Evolutionary conservation across 2,797 vertebrate species (phyloP).

Genomic region (Trachurus trachurus): DNA sequence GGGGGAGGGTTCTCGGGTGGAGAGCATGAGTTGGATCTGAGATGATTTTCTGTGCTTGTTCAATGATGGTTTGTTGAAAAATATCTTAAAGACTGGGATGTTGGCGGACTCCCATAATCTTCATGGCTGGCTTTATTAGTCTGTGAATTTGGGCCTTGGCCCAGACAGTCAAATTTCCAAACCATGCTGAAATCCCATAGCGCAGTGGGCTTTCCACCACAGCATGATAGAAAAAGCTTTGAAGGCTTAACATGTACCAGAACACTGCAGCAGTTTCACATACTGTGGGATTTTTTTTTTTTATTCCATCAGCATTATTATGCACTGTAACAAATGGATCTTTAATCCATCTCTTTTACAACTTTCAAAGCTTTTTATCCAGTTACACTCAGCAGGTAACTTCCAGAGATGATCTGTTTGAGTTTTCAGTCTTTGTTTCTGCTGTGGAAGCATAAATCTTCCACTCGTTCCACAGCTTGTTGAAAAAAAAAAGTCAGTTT

Average conservation of each 20-base stretch:
- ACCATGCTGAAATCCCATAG: neutral
- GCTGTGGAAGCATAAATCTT: neutral
- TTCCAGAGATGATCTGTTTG: neutral
- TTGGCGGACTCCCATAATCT: neutral
- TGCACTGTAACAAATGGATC: neutral
- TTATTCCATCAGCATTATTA: neutral
- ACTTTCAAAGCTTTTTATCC: neutral
- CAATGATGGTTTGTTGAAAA: neutral
- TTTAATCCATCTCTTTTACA: neutral
- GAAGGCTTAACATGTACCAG: neutral
- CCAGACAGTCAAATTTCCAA: no score
- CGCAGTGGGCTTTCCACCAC: neutral
- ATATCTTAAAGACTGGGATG: neutral
- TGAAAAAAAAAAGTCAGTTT: neutral
- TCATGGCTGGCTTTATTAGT: neutral
- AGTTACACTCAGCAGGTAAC: neutral
- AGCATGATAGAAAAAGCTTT: neutral
- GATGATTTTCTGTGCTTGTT: neutral
- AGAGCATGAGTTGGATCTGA: neutral
- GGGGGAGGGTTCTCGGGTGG: neutral
- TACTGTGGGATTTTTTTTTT: neutral
- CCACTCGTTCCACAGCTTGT: neutral
- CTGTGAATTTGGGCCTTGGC: no score
- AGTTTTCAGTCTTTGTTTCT: neutral
- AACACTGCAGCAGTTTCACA: neutral